Base-by-base conservation (phyloP, 1,140 invertebrate genomes). In the Dufourea novaeangliae region DNA sequence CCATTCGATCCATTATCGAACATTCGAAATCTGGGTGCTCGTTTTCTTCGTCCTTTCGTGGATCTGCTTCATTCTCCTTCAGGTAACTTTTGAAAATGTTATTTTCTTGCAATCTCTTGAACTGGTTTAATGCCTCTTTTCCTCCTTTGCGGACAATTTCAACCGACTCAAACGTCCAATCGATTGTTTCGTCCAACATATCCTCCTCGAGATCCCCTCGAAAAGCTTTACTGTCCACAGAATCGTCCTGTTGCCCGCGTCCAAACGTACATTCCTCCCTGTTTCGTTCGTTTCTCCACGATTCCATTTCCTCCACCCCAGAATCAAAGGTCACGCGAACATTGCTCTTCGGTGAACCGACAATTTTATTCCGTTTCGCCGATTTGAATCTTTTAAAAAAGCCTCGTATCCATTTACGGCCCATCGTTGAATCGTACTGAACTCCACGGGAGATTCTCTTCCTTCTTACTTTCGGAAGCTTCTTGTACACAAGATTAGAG, bases 371-470 rank as follows among this genome's bases (percentile, higher is more conserved):
- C 22, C 12, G 6, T 29, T 59, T 59, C 27, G 50, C 54, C 17
- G n/a, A 39, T 25, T 39, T 50, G 8, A 83, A 83, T 20, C 44
- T 74, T 25, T 27, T 74, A 8, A 83, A 37, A 44, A 74, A 29
- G 22, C 11, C 57, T 46, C 50, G 54, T 1, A 66, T 32, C 0
- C 14, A 54, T 39, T 44, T 62, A n/a, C 57, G 34, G n/a, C 59
- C 74, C 25, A 34, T 46, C 10, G 17, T 32, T 8, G 6, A n/a
- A 0, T 84, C 69, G 10, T 56, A 81, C 27, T 87, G 87, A 14
- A 82, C 61, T 6, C 81, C 85, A 27, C 80, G 56, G 5, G 83
- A 87, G 32, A 84, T 84, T 41, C 52, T 85, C 41, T 85, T 87
- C 25, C 37, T 73, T 2, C 32, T 74, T 14, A 34, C 66, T 70